Evolutionary conservation across 2,797 vertebrate species (phyloP).

Genomic region (Triplophysa bombifrons): DNA sequence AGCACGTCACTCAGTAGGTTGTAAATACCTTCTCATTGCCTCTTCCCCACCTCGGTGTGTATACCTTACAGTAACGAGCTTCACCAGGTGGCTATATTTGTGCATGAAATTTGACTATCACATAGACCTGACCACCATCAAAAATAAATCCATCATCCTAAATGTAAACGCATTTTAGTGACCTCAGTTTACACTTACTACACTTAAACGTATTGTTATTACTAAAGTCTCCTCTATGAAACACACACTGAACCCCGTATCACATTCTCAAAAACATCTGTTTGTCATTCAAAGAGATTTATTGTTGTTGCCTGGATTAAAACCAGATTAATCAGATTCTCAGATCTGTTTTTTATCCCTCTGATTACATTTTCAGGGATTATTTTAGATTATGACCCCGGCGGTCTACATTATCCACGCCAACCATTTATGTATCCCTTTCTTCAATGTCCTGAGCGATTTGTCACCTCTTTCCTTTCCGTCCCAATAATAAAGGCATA

Average conservation of each 20-base stretch:
- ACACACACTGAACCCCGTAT: neutral
- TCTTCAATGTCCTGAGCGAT: slow-evolving; percentile 28
- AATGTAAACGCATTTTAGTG: slow-evolving; percentile 36
- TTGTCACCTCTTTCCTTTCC: slow-evolving; percentile 54
- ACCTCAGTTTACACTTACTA: slow-evolving; percentile 1
- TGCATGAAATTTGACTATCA: slow-evolving; percentile 31
- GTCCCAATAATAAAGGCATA: slow-evolving; percentile 47
- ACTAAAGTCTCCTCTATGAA: neutral
- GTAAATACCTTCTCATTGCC: slow-evolving; percentile 58
- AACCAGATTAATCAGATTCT: slow-evolving; percentile 36
- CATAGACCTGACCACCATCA: slow-evolving; percentile 27
- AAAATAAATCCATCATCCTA: slow-evolving; percentile 10
- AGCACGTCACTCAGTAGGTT: slow-evolving; percentile 58
- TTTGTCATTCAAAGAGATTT: slow-evolving; percentile 21
- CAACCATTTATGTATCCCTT: slow-evolving; percentile 24
- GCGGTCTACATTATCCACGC: slow-evolving; percentile 8
- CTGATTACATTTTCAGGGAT: slow-evolving; percentile 5
- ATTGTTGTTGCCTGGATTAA: slow-evolving; percentile 14
- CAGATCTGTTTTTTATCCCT: slow-evolving; percentile 23
- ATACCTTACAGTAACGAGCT: slow-evolving; percentile 43
- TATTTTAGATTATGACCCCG: slow-evolving; percentile 10
- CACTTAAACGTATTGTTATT: neutral
- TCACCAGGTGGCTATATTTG: neutral
- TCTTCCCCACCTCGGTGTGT: slow-evolving; percentile 14
- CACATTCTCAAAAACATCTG: slow-evolving; percentile 11